Evolutionary conservation across 2,113 vertebrate genomes (phyloP).

Genomic region (Brachyhypopomus gauderio): DNA sequence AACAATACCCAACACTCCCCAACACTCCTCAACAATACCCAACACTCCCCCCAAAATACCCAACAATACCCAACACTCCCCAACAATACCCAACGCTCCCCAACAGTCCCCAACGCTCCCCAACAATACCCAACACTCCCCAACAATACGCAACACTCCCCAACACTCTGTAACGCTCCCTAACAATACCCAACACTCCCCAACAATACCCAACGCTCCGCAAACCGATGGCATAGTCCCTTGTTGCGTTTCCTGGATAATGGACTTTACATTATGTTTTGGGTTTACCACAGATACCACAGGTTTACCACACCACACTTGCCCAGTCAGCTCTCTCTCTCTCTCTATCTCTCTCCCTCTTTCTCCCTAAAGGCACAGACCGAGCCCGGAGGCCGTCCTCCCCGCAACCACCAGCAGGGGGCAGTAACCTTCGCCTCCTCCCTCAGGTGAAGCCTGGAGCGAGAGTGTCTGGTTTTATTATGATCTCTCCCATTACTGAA

Average conservation of each 20-base stretch:
- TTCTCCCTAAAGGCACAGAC: too few species aligned
- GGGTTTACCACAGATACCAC: too few species aligned
- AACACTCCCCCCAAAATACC: too few species aligned
- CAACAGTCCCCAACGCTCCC: too few species aligned
- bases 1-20: not conserved
- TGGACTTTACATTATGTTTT: conserved; percentile 10
- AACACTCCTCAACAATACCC: not conserved
- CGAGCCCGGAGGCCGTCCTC: too few species aligned
- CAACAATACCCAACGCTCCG: not conserved
- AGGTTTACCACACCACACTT: conserved; percentile 24
- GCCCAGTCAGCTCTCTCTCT: conserved; percentile 14
- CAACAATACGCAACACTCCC: not conserved
- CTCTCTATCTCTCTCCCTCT: too few species aligned
- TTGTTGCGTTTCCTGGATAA: not conserved
- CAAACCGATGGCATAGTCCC: not conserved
- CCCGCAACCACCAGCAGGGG: not conserved
- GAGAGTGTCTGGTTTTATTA: conserved; percentile 25
- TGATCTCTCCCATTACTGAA: conserved; percentile 32
- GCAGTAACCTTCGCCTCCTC: not conserved
- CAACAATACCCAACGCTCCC: not conserved
- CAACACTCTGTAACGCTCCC: too few species aligned
- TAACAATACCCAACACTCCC: not conserved
- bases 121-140: not conserved
- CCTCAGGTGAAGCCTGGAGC: not conserved
- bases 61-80: not conserved